phyloP scores from a whole-genome alignment of 2,888 invertebrate species.

The Lepetodrilus schrolli region DNA sequence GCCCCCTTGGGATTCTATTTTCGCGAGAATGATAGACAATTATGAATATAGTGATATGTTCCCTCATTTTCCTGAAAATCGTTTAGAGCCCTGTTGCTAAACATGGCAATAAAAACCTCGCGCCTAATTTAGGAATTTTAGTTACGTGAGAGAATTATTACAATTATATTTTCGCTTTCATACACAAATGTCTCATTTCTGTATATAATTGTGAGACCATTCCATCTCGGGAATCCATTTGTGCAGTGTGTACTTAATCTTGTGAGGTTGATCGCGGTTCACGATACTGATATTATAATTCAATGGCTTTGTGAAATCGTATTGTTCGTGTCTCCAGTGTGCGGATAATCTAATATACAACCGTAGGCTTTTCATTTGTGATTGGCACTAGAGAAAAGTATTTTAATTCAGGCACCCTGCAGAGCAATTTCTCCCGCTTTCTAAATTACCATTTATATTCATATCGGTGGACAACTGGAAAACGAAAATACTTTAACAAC shows the following conservation, averaged over 20 bases:
- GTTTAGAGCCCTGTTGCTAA: slow-evolving; percentile 1
- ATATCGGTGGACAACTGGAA: neutral
- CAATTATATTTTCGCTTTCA: slow-evolving; percentile 22
- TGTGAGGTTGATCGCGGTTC: neutral
- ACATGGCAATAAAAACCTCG: slow-evolving; percentile 12
- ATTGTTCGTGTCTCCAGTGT: neutral
- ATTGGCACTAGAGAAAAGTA: neutral
- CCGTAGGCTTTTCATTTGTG: slow-evolving; percentile 2
- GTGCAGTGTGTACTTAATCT: slow-evolving; percentile 16
- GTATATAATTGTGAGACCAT: neutral
- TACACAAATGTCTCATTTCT: slow-evolving; percentile 25
- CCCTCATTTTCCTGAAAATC: neutral
- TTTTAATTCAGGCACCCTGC: neutral
- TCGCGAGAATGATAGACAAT: slow-evolving; percentile 29
- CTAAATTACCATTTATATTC: slow-evolving; percentile 21
- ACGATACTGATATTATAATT: slow-evolving; percentile 3
- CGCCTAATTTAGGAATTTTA: slow-evolving; percentile 19
- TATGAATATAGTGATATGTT: neutral
- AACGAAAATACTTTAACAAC: neutral
- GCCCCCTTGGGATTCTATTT: slow-evolving; percentile 13
- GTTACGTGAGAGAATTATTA: neutral
- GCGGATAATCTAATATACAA: slow-evolving; percentile 1
- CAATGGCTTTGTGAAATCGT: slow-evolving; percentile 13
- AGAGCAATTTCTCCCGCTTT: slow-evolving; percentile 3
- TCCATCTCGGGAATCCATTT: slow-evolving; percentile 5